Evolutionary conservation across 2,113 vertebrate genomes (phyloP).

Genomic region (Brachyhypopomus gauderio): DNA sequence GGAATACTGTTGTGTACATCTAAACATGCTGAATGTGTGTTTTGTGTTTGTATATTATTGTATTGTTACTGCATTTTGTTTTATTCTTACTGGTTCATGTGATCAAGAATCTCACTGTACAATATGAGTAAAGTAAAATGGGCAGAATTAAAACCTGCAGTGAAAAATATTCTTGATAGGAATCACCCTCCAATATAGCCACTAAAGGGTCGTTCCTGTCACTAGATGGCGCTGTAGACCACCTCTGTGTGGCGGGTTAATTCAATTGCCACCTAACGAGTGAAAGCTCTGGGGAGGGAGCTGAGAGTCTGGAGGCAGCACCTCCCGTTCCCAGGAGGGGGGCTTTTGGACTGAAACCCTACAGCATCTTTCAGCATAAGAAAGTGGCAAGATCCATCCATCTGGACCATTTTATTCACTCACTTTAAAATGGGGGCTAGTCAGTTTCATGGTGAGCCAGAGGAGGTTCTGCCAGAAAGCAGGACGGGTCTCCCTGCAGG

Average conservation of each 20-base stretch:
- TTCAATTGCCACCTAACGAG: background rate
- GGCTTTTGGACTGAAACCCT: constrained; percentile 14
- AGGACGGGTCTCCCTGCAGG: constrained; percentile 29
- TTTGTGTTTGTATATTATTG: too few species aligned
- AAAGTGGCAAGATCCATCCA: constrained; percentile 33
- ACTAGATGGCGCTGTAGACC: constrained; percentile 63
- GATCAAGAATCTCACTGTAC: too few species aligned
- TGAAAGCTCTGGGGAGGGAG: background rate
- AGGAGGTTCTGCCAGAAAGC: constrained; percentile 5
- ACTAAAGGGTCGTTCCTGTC: constrained; percentile 33
- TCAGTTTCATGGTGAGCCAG: background rate
- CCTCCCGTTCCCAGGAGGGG: constrained; percentile 25
- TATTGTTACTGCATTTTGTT: too few species aligned
- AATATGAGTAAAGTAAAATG: background rate
- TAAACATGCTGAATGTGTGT: too few species aligned
- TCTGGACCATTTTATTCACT: constrained; percentile 49
- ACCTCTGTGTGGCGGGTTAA: background rate
- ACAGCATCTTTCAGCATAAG: background rate
- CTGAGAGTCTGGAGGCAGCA: background rate
- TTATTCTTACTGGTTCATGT: too few species aligned
- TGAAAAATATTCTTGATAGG: background rate
- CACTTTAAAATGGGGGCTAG: constrained; percentile 29
- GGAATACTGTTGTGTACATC: too few species aligned
- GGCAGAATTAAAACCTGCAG: background rate
- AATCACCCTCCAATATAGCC: background rate